These are phyloP conservation scores for Tetraodon nigroviridis DNA, from an alignment of 2,113 vertebrate genomes.

Conservation along the genomic window DNA sequence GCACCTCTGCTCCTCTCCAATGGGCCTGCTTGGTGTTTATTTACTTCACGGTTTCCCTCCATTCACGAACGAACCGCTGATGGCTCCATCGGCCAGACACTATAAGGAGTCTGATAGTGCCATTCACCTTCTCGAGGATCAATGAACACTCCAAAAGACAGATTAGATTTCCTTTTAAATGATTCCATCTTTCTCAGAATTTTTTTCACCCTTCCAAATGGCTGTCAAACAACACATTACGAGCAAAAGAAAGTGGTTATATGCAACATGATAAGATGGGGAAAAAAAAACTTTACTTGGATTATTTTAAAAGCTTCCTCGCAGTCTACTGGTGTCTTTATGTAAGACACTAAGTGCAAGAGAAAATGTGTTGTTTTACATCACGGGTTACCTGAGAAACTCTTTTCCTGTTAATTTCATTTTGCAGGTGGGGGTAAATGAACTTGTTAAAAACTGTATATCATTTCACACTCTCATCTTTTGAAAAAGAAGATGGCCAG, in stretches of 20 bases:
- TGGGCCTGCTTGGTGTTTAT: slow-evolving; percentile 78
- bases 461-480: no score
- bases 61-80: slow-evolving; percentile 78
- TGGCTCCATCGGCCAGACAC: slow-evolving; percentile 78
- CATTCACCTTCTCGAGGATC: slow-evolving; percentile 66
- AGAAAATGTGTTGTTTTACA: slow-evolving; percentile 18
- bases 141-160: slow-evolving; percentile 59
- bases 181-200: slow-evolving; percentile 63
- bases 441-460: no score
- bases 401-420: background rate
- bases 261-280: slow-evolving; percentile 31
- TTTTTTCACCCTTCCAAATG: slow-evolving; percentile 16
- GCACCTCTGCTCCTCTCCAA: slow-evolving; percentile 68
- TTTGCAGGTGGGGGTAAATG: background rate
- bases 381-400: slow-evolving; percentile 6
- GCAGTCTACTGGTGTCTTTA: slow-evolving; percentile 4
- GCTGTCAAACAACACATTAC: slow-evolving; percentile 56
- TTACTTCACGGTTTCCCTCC: slow-evolving; percentile 73
- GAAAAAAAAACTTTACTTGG: slow-evolving; percentile 53
- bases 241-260: slow-evolving; percentile 20
- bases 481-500: slow-evolving; percentile 70
- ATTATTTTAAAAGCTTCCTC: slow-evolving; percentile 47
- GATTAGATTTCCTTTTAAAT: slow-evolving; percentile 73
- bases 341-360: slow-evolving; percentile 7
- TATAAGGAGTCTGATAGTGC: slow-evolving; percentile 49